Evolutionary conservation across 2,888 invertebrate genomes (phyloP).

Genomic region (Chrysina gloriosa): DNA sequence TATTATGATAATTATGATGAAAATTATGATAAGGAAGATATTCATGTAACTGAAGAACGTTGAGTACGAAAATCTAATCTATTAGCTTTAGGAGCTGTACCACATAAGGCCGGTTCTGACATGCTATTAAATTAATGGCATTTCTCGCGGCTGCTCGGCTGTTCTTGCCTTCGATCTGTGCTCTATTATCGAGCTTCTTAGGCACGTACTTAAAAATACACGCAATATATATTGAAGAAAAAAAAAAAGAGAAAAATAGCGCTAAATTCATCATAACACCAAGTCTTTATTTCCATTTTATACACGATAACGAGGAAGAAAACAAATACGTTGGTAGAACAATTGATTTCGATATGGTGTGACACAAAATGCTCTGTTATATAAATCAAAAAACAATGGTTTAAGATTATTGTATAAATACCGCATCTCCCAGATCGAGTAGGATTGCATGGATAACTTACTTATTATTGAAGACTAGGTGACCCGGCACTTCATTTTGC

Average conservation of each 20-base stretch:
- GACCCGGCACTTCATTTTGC: no score
- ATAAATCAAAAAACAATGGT: no score
- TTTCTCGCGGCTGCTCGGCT: conserved; percentile 44
- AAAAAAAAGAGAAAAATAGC: conserved; percentile 32
- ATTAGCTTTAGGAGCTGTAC: conserved; percentile 47
- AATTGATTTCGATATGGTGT: background rate
- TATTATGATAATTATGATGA: conserved; percentile 22
- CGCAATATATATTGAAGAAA: conserved; percentile 42
- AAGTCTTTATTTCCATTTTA: conserved; percentile 26
- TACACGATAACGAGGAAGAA: conserved; percentile 11
- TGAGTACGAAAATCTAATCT: conserved; percentile 4
- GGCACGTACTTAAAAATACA: conserved; percentile 45
- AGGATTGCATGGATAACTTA: no score
- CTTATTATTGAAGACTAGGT: no score
- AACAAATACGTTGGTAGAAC: background rate
- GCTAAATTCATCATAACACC: conserved; percentile 47
- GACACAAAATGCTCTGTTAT: no score
- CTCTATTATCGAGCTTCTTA: conserved; percentile 46
- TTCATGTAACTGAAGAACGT: conserved; percentile 19
- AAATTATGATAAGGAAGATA: background rate
- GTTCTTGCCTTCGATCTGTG: conserved; percentile 52
- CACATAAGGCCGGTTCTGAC: conserved; percentile 37
- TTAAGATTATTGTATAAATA: no score
- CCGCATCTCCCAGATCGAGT: no score
- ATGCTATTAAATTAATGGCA: conserved; percentile 51